phyloP scores from a whole-genome alignment of 2,113 vertebrate species.

The Leiothrix lutea region DNA sequence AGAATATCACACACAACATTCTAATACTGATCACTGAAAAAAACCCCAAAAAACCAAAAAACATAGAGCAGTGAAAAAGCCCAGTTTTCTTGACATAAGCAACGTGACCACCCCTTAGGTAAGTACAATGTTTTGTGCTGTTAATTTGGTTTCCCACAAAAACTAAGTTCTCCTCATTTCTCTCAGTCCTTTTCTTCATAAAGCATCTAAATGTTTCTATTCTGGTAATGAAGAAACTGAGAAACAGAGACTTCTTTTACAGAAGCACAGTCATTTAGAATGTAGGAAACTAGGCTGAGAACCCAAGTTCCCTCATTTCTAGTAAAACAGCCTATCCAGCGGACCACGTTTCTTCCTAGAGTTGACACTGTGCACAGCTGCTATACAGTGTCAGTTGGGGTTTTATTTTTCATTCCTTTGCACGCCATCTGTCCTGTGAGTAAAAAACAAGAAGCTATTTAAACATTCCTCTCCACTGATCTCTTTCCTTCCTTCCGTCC shows the following conservation, averaged over 20 bases:
- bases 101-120: not conserved
- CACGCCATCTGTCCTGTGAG: constrained; percentile 61
- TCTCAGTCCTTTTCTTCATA: not conserved
- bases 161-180: not conserved
- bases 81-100: not conserved
- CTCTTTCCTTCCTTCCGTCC: constrained; percentile 64
- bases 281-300: not conserved
- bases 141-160: not conserved
- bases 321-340: not conserved
- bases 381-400: constrained; percentile 16
- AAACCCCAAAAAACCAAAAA: too few species aligned
- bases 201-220: not conserved
- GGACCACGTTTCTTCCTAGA: not conserved
- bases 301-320: not conserved
- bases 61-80: not conserved
- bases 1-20: not conserved
- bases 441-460: constrained; percentile 60
- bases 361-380: constrained; percentile 28
- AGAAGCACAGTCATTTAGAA: not conserved
- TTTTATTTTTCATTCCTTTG: constrained; percentile 56
- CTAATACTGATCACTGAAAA: not conserved
- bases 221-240: not conserved
- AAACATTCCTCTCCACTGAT: constrained; percentile 56
- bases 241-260: not conserved
- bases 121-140: not conserved